phyloP scores from a whole-genome alignment of 2,113 vertebrate genomes.

The Myodes glareolus region DNA sequence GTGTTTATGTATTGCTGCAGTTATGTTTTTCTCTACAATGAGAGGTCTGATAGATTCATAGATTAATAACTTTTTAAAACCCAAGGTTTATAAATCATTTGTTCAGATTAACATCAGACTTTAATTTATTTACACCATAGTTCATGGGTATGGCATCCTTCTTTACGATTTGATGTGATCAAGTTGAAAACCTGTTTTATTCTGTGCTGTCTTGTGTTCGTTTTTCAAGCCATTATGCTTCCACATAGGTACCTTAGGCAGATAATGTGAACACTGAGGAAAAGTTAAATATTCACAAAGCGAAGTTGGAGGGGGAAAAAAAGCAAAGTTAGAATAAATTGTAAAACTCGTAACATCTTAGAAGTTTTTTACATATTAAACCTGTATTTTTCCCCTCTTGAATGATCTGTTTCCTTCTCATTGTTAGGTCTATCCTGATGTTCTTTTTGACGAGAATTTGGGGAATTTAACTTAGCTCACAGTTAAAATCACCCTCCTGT shows the following conservation, averaged over 20 bases:
- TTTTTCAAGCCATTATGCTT: neutral
- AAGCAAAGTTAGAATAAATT: neutral
- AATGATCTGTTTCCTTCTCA: neutral
- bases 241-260: neutral
- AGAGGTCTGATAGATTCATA: neutral
- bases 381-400: neutral
- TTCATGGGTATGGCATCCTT: neutral
- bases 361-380: neutral
- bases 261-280: neutral
- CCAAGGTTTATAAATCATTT: neutral
- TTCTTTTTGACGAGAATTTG: neutral
- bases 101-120: neutral
- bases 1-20: neutral
- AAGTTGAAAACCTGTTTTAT: neutral
- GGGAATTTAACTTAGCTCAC: neutral
- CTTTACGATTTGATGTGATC: neutral
- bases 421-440: neutral
- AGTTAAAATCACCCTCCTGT: neutral
- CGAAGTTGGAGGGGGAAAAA: neutral
- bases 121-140: neutral
- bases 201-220: neutral
- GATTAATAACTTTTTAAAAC: neutral
- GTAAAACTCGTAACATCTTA: neutral
- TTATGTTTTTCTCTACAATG: neutral
- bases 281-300: neutral